phyloP scores from a whole-genome alignment of 2,797 vertebrate species.

The Macropus fuliginosus region DNA sequence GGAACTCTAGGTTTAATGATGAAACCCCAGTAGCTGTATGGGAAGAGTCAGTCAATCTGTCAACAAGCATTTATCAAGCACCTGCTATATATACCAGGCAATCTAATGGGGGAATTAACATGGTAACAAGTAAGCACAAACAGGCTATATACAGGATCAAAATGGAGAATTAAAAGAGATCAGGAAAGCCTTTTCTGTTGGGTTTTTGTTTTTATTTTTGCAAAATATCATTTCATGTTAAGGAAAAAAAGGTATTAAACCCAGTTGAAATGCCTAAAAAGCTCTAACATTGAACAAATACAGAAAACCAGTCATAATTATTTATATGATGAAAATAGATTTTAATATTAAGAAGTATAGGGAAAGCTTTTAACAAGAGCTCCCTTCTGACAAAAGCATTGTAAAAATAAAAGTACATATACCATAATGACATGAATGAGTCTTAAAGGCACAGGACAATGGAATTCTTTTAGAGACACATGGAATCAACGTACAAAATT shows the following conservation, averaged over 20 bases:
- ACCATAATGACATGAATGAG: not conserved
- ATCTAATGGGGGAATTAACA: not conserved
- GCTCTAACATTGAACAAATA: conserved; percentile 12
- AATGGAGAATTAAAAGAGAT: not conserved
- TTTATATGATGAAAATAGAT: not conserved
- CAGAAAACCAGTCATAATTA: not conserved
- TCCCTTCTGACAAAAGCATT: not conserved
- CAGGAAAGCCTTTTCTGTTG: not conserved
- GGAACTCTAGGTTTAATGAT: not conserved
- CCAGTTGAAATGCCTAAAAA: conserved; percentile 25
- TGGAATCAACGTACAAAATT: not conserved
- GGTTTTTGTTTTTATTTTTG: not conserved
- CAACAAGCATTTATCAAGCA: not conserved
- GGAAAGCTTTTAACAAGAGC: conserved; percentile 14
- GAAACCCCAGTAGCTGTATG: not conserved
- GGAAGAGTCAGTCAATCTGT: not conserved
- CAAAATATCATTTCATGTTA: conserved; percentile 70
- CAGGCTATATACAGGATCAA: not conserved
- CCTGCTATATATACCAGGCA: not conserved
- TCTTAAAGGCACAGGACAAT: not conserved
- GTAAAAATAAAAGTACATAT: not conserved
- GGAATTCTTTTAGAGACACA: not conserved
- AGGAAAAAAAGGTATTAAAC: conserved; percentile 39
- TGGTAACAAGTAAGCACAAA: not conserved
- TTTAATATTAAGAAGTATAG: not conserved